Percentiles rank a stretch among this genome's conserved stretches.
Evolutionary conservation across 2,113 vertebrate genomes (phyloP).

Genomic region (Syngnathoides biaculeatus): DNA sequence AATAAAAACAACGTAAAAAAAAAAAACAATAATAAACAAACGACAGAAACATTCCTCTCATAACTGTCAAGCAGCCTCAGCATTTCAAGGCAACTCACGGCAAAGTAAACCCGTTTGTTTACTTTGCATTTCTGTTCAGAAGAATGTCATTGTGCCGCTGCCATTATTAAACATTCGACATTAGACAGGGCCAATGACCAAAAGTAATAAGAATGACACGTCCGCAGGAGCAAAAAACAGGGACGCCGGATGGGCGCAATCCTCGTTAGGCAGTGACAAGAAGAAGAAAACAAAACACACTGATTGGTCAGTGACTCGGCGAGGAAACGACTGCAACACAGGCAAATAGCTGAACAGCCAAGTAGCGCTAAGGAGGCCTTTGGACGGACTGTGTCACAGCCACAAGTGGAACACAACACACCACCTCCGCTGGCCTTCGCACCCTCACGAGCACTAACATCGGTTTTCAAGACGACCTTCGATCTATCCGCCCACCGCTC

Average conservation of each 20-base stretch:
- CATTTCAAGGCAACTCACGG: neutral
- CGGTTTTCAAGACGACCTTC: neutral
- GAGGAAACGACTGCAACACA: neutral
- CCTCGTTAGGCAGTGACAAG: neutral
- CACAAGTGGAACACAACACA: too few relatives aligned
- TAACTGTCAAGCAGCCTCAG: neutral
- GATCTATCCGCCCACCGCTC: too few relatives aligned
- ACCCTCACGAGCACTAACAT: neutral
- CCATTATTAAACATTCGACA: neutral
- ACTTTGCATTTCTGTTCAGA: neutral
- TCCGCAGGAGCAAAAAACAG: neutral
- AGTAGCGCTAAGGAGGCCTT: neutral
- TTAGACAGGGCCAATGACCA: too few relatives aligned
- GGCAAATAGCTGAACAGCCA: neutral
- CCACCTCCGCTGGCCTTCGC: neutral
- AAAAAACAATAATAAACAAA: too few relatives aligned
- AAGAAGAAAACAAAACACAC: too few relatives aligned
- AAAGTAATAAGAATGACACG: neutral
- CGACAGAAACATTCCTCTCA: neutral
- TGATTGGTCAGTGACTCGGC: neutral
- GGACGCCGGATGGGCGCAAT: neutral
- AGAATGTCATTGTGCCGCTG: neutral
- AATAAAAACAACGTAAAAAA: too few relatives aligned
- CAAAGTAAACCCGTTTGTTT: neutral
- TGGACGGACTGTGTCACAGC: neutral